phyloP scores from a whole-genome alignment of 2,888 invertebrate genomes.

The Clistopyga incitator region DNA sequence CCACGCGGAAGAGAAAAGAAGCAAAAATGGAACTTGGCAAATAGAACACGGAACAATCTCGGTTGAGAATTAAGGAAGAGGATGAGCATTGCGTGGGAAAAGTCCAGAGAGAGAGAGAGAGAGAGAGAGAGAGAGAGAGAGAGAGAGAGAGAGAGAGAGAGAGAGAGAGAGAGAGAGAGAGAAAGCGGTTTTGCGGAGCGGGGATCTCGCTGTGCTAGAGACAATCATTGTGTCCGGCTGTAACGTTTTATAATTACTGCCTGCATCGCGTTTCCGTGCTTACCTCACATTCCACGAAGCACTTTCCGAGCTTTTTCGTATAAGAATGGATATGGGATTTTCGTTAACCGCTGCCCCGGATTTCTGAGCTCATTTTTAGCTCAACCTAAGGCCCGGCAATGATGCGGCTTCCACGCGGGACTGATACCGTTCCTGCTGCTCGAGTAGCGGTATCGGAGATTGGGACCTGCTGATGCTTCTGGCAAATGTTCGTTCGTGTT shows the following conservation, averaged over 20 bases:
- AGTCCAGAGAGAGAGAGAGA: constrained; percentile 24
- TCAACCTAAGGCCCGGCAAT: not conserved
- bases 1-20: not conserved
- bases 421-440: constrained; percentile 2
- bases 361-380: constrained; percentile 19
- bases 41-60: constrained; percentile 21
- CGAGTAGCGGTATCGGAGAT: constrained; percentile 15
- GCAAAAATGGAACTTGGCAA: constrained; percentile 12
- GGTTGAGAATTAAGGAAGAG: constrained; percentile 43
- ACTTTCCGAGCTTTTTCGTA: constrained; percentile 3
- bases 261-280: constrained; percentile 34
- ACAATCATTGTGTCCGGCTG: constrained; percentile 49
- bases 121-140: too few relatives aligned
- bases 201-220: constrained; percentile 2
- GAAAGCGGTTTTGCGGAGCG: constrained; percentile 6
- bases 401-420: constrained; percentile 6
- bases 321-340: not conserved
- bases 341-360: not conserved
- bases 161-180: too few relatives aligned
- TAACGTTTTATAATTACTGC: constrained; percentile 66
- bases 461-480: not conserved
- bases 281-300: constrained; percentile 20
- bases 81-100: constrained; percentile 2
- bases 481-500: constrained; percentile 6
- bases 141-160: too few relatives aligned